Base-by-base conservation (phyloP, 1,140 invertebrate genomes). In the Myzus persicae region DNA sequence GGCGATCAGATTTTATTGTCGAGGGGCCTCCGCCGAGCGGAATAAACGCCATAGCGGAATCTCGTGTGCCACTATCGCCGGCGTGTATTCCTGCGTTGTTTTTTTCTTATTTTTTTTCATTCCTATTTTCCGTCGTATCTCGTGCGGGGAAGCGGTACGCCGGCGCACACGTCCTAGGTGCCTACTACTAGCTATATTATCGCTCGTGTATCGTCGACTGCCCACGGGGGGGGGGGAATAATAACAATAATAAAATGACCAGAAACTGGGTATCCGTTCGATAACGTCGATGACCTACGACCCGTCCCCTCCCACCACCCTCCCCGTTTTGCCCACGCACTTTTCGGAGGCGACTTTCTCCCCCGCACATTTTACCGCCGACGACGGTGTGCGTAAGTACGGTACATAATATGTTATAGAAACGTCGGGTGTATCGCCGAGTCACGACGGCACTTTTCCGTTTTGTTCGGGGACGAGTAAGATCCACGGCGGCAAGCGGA, bases 1-100 rank as follows among this genome's bases (percentile, higher is more conserved):
- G 89, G 38, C 54, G 88, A 90, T 90, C 88, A 67, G 89, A 90
- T 90, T 90, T 90, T 90, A 90, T 90, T 90, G 89, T 90, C 89
- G 54, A 90, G 89, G 51, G 89, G 88, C 46, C 36, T 82, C 40
- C 87, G 36, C 88, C 88, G 46, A 31, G 88, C 5, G 46, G 38
- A 54, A 89, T 54, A 31, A 36, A 88, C 48, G 11, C 40, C 31
- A 26, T 31, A 18, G 42, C 82, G 0, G 24, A 26, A 42, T 42
- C 82, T 85, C 38, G 42, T n/a, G 14, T 42, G 24, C 9, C 38
- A 24, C 81, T 2, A 9, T 38, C 81, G 40, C 81, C 81, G 7
- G 2, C 20, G 20, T 31, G 9, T 14, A 40, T 42, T 84, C 4
- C 38, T 26, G 11, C 14, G 38, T 42, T 31, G 26, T 42, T 84